Evolutionary conservation across 2,113 vertebrate species (phyloP).

Genomic region (Entelurus aequoreus): DNA sequence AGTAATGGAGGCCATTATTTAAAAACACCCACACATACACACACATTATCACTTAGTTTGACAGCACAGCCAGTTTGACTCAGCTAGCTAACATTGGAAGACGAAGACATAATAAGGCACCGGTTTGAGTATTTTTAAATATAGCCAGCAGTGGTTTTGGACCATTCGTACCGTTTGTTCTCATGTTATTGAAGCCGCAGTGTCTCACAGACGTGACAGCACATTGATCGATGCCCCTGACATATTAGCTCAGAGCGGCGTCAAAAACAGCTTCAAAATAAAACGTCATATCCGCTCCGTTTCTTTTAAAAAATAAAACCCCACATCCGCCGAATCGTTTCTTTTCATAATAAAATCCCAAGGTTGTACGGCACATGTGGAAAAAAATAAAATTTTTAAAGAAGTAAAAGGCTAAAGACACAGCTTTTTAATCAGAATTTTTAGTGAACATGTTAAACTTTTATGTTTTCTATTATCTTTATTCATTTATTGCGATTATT

Average conservation of each 20-base stretch:
- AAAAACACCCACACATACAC: not conserved
- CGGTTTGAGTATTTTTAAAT: not conserved
- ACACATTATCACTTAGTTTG: not conserved
- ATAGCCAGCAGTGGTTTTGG: not conserved
- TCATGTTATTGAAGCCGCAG: slow-evolving; percentile 6
- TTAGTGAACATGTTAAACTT: too few species aligned
- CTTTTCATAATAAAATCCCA: not conserved
- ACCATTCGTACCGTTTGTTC: not conserved
- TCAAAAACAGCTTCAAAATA: not conserved
- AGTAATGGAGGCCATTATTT: not conserved
- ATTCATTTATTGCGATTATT: too few species aligned
- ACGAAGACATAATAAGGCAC: not conserved
- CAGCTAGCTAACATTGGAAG: not conserved
- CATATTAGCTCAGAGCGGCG: not conserved
- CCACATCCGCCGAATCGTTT: not conserved
- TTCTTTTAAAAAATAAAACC: slow-evolving; percentile 21
- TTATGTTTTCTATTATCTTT: too few species aligned
- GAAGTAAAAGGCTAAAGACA: too few species aligned
- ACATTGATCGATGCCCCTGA: not conserved
- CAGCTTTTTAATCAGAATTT: too few species aligned
- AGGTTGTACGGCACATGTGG: too few species aligned
- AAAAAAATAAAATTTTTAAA: too few species aligned
- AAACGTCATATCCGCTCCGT: slow-evolving; percentile 17
- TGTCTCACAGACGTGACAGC: not conserved
- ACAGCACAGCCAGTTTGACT: not conserved